Conservation (phyloP, 1,140 invertebrate genomes). For the Drosophila mojavensis region DNA sequence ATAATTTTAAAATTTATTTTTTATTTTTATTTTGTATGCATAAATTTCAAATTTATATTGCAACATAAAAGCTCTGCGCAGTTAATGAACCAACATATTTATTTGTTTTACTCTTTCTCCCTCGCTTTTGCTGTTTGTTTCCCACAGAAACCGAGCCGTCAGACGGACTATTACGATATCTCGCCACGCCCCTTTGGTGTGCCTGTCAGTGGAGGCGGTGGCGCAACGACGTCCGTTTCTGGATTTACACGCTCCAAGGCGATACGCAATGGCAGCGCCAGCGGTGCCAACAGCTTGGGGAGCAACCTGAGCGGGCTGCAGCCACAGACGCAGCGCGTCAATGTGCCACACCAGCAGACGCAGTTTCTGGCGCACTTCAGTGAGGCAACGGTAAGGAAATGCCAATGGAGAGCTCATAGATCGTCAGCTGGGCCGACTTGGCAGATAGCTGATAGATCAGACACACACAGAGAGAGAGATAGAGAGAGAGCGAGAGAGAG, state of each 20-base stretch:
- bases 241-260: slow-evolving; percentile 75
- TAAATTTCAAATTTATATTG: no score
- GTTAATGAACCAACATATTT: slow-evolving; percentile 10
- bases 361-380: slow-evolving; percentile 80
- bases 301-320: slow-evolving; percentile 46
- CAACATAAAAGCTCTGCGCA: neutral
- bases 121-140: neutral
- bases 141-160: slow-evolving; percentile 72
- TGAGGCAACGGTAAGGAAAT: slow-evolving; percentile 64
- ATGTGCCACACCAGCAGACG: slow-evolving; percentile 44
- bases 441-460: slow-evolving; percentile 1
- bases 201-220: slow-evolving; percentile 41
- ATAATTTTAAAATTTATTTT: no score
- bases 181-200: slow-evolving; percentile 82
- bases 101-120: slow-evolving; percentile 3
- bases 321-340: slow-evolving; percentile 41
- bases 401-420: slow-evolving; percentile 26
- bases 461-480: neutral
- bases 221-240: slow-evolving; percentile 41
- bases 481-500: neutral
- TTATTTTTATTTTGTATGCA: no score
- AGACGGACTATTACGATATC: slow-evolving; percentile 82
- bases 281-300: slow-evolving; percentile 49
- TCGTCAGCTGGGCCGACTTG: slow-evolving; percentile 6
- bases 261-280: slow-evolving; percentile 58